These are phyloP conservation scores for Ochropacha duplaris DNA, from an alignment of 2,888 invertebrate genomes.

Conservation along the genomic window DNA sequence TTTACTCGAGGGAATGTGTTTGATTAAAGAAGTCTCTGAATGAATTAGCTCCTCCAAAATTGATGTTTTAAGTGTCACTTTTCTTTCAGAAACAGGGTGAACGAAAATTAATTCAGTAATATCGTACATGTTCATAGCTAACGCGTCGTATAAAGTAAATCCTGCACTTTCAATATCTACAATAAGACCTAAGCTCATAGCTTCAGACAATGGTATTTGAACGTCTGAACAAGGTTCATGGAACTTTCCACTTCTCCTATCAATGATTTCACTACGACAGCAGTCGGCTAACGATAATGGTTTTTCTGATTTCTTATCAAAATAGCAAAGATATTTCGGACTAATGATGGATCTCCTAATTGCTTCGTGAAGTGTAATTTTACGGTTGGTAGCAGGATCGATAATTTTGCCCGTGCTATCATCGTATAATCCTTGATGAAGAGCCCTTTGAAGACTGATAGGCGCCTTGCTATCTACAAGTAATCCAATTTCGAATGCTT, in stretches of 20 bases:
- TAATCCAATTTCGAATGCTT: conserved; percentile 91
- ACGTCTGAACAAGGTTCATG: conserved; percentile 87
- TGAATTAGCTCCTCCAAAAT: conserved; percentile 90
- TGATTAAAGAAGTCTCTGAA: conserved; percentile 88
- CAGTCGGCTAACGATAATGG: conserved; percentile 90
- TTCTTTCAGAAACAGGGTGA: conserved; percentile 90
- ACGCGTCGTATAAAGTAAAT: conserved; percentile 90
- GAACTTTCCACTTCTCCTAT: conserved; percentile 90
- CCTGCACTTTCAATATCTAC: conserved; percentile 93
- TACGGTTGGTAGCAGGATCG: conserved; percentile 90
- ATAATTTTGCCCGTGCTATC: conserved; percentile 90
- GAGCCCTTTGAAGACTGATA: conserved; percentile 91
- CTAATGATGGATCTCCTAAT: conserved; percentile 91
- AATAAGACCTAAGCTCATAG: conserved; percentile 89
- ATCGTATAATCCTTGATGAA: conserved; percentile 94
- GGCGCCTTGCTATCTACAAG: conserved; percentile 92
- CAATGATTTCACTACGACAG: conserved; percentile 90
- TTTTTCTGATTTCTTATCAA: conserved; percentile 88
- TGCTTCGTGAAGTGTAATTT: conserved; percentile 92
- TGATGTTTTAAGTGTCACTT: conserved; percentile 88
- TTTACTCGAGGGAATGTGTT: conserved; percentile 86
- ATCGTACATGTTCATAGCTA: conserved; percentile 91
- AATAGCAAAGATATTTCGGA: conserved; percentile 91
- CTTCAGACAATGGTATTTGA: conserved; percentile 87
- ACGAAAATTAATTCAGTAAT: conserved; percentile 85